Conservation (phyloP, 2,888 invertebrate species). For the Crocallis elinguaria region DNA sequence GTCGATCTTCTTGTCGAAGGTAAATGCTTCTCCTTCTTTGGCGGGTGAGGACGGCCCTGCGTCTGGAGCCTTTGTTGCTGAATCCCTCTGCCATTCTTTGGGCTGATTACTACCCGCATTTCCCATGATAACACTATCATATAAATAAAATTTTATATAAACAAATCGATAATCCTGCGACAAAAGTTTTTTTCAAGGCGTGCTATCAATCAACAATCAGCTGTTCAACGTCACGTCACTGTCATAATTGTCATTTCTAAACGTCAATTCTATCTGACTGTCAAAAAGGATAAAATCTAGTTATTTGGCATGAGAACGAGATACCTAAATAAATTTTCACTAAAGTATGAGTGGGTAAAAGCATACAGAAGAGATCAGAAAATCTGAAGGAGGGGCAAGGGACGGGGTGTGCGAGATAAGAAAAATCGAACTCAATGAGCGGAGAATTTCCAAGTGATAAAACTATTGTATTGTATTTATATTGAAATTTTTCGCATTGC, state of each 20-base stretch:
- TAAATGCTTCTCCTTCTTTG: slow-evolving; percentile 92
- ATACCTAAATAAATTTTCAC: background rate
- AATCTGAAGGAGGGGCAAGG: background rate
- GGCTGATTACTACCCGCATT: slow-evolving; percentile 90
- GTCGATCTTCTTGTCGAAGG: slow-evolving; percentile 92
- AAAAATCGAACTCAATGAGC: slow-evolving; percentile 24
- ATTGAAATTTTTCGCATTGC: slow-evolving; percentile 34
- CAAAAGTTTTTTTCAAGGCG: slow-evolving; percentile 6
- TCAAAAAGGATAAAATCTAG: too few species aligned
- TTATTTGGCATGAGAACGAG: slow-evolving; percentile 8
- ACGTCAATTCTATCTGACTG: background rate
- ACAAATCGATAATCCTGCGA: slow-evolving; percentile 10
- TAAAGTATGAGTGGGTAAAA: background rate
- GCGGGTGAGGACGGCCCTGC: slow-evolving; percentile 73
- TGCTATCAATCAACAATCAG: slow-evolving; percentile 12
- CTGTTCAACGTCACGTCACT: slow-evolving; percentile 8
- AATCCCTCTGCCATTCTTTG: slow-evolving; percentile 91
- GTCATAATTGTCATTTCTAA: slow-evolving; percentile 1
- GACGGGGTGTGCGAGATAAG: background rate
- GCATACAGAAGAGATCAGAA: background rate
- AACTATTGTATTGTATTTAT: slow-evolving; percentile 14
- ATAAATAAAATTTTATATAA: slow-evolving; percentile 11
- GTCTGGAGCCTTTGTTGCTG: slow-evolving; percentile 69
- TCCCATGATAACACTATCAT: slow-evolving; percentile 83
- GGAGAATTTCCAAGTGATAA: slow-evolving; percentile 27